Percentiles rank a stretch among this genome's conserved stretches.
These are phyloP conservation scores for Malurus alboscapulatus DNA, from an alignment of 2,113 vertebrate species.

Conservation along the genomic window DNA sequence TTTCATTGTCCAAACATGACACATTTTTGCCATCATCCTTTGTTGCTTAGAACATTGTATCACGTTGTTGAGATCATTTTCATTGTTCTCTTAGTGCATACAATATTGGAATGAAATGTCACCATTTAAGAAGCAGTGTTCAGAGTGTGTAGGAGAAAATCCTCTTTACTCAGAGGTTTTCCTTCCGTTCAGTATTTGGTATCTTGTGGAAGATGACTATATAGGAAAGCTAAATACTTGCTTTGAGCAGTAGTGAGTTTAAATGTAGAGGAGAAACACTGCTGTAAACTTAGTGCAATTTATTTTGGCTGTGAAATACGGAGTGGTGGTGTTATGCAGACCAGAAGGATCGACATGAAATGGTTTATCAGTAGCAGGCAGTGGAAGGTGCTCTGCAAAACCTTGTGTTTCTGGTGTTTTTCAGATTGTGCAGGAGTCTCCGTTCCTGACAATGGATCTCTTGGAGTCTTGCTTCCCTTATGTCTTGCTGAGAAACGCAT, in stretches of 20 bases:
- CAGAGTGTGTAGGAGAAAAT: neutral
- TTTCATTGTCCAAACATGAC: neutral
- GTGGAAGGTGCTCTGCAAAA: neutral
- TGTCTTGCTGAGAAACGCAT: slow-evolving; percentile 95
- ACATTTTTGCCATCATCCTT: neutral
- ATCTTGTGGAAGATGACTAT: neutral
- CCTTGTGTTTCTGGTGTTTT: slow-evolving; percentile 48
- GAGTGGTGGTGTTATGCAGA: neutral
- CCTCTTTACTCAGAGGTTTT: neutral
- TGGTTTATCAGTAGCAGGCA: neutral
- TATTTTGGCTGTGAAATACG: neutral
- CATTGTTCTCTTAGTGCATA: neutral
- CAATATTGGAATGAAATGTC: neutral
- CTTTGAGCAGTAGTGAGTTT: neutral
- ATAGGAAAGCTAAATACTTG: neutral
- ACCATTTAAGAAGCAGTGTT: neutral
- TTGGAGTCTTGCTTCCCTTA: slow-evolving; percentile 98
- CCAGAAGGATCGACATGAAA: neutral
- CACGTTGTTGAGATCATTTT: neutral
- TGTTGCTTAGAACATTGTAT: neutral
- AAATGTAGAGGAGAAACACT: neutral
- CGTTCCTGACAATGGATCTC: slow-evolving; percentile 98
- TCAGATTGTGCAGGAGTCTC: slow-evolving; percentile 98
- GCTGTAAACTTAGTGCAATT: neutral
- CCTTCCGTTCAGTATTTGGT: neutral